Evolutionary conservation across 2,113 vertebrate species (phyloP), one percentile per base, ranked within the genome.

Genomic region (Aegithalos caudatus): DNA sequence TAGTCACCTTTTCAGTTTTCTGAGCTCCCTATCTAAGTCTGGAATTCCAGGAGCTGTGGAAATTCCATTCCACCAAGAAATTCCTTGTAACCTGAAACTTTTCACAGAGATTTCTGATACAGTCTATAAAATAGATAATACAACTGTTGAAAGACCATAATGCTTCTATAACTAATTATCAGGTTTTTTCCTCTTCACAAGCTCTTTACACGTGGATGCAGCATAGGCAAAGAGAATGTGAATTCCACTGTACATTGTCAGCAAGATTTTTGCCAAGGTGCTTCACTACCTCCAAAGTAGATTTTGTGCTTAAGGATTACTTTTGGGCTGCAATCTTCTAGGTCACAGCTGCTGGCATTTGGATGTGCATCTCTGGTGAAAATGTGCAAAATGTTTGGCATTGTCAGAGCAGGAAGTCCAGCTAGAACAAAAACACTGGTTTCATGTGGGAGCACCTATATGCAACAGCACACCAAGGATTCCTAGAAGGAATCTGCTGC

Each of bases 401-500:
- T 33, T 19, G 28, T 44, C n/a, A 80, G 54, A 62, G 51, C 15
- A 47, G 4, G 11, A 72, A 88, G 33, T 18, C 45, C 40, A 79
- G 42, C 44, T 82, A 22, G 25, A 65, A 22, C 4, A 69, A 47
- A 58, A 53, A 8, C 25, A 25, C 12, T 57, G 65, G 4, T 70
- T 74, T 88, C 14, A 5, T 37, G 33, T 29, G 6, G 11, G 20
- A 11, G 4, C 2, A 1, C 4, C 3, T 47, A 15, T 4, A 31
- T 22, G 9, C 23, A 72, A 15, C 37, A 73, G 23, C 4, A 11
- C 25, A 64, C 19, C 40, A 70, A 47, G 15, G 69, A 60, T 56
- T 31, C 47, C 67, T 76, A 35, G 81, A 96, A 87, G 45, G n/a
- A 56, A 51, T 62, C 40, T 83, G 38, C 29, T 88, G 25, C 38